These are phyloP conservation scores for Trematomus loennbergii DNA, from an alignment of 2,113 vertebrate genomes.

Conservation along the genomic window DNA sequence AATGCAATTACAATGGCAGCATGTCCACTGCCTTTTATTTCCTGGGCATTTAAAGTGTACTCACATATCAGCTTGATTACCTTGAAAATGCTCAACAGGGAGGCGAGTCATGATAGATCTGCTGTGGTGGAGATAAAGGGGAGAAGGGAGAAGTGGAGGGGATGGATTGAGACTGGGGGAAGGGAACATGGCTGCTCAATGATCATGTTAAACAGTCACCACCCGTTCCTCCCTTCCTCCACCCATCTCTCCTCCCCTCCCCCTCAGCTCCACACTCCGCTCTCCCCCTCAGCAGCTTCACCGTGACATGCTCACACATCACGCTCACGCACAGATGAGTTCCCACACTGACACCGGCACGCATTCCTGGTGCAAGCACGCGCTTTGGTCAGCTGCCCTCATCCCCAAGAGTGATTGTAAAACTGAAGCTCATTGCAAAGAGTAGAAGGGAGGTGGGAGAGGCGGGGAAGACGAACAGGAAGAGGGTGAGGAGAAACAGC, in stretches of 20 bases:
- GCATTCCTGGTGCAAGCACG: neutral
- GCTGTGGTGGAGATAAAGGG: conserved; percentile 40
- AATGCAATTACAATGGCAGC: conserved; percentile 48
- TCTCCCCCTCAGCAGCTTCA: conserved; percentile 52
- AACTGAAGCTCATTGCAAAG: conserved; percentile 53
- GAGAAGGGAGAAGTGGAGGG: conserved; percentile 28
- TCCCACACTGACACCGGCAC: neutral
- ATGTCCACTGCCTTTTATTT: conserved; percentile 36
- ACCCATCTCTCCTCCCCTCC: conserved; percentile 54
- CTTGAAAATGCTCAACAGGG: conserved; percentile 60
- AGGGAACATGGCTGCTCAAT: conserved; percentile 73
- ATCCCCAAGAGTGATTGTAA: conserved; percentile 70
- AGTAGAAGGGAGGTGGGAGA: conserved; percentile 21
- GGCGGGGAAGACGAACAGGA: conserved; percentile 9
- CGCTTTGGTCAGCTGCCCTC: conserved; percentile 59
- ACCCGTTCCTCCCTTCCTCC: conserved; percentile 63
- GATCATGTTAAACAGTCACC: conserved; percentile 81
- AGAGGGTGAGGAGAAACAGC: conserved; percentile 26
- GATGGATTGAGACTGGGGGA: conserved; percentile 63
- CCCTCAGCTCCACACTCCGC: conserved; percentile 38
- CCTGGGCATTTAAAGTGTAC: conserved; percentile 37
- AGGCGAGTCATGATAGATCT: conserved; percentile 45
- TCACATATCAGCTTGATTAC: conserved; percentile 67
- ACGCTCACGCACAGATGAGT: conserved; percentile 22
- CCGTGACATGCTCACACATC: conserved; percentile 69